phyloP scores from a whole-genome alignment of 2,888 invertebrate species.

The Falcaria lacertinaria region DNA sequence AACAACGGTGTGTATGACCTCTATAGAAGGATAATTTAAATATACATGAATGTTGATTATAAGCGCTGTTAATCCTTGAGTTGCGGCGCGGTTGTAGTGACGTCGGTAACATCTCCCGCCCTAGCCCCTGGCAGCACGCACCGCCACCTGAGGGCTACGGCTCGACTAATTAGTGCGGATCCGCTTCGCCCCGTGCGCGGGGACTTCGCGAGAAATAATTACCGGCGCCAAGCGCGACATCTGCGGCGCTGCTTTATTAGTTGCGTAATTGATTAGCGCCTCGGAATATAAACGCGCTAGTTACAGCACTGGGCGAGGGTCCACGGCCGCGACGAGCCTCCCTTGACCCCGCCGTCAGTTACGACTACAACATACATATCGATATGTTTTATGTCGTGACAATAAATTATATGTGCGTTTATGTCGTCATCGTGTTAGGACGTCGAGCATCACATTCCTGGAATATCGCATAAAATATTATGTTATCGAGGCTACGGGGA shows the following conservation, averaged over 20 bases:
- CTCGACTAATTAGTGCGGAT: no score
- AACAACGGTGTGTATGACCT: no score
- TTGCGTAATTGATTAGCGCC: conserved; percentile 21
- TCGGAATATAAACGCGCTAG: conserved; percentile 22
- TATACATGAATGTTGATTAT: no score
- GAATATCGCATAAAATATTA: background rate
- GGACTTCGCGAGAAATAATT: conserved; percentile 12
- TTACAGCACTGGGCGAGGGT: conserved; percentile 1
- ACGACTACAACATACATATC: background rate
- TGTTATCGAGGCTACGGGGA: background rate
- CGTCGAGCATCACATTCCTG: background rate
- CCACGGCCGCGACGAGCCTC: background rate
- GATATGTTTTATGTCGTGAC: background rate
- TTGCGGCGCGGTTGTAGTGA: no score
- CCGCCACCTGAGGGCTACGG: no score
- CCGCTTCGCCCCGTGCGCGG: conserved; percentile 3
- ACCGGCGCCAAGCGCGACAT: conserved; percentile 5
- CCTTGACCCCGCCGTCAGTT: background rate
- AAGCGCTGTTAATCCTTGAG: no score
- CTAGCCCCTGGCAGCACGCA: no score
- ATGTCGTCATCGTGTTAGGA: background rate
- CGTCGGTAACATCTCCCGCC: no score
- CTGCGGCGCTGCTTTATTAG: conserved; percentile 21
- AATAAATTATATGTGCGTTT: background rate
- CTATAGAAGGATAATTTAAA: no score